Evolutionary conservation across 2,888 invertebrate species (phyloP), one percentile per base, ranked within the genome.

Genomic region (Sycophila texana): DNA sequence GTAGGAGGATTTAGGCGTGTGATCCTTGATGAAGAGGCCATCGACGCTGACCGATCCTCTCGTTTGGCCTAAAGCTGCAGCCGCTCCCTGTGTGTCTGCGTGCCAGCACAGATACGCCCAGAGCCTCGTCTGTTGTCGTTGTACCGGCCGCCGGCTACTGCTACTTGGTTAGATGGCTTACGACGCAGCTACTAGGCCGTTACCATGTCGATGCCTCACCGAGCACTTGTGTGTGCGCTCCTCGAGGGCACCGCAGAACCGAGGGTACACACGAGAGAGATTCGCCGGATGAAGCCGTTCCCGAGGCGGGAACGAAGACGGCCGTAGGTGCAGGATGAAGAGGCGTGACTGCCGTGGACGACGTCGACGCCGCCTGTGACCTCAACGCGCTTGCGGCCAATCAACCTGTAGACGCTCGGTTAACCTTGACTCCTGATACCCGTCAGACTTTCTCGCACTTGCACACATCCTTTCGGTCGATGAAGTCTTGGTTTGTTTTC

Each of bases 11-110:
- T 84, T 84, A 82, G 84, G 83, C 85, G 85, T 85, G 87, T 86
- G 88, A 87, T 87, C 85, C 86, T 86, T 87, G 86, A 88, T 89
- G 88, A 86, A 87, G 87, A 83, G 88, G 83, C 84, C 84, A 86
- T 85, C 84, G 82, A 82, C 83, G 60, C 74, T 51, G 80, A 57
- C 53, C 72, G 82, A 81, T 79, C 74, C 76, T 55, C 81, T 77
- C 61, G 57, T 73, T 39, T 61, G 22, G 18, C 65, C 16, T 5
- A 47, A 16, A 49, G 22, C 30, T 16, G 47, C 61, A 39, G 13
- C 16, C 39, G 16, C 58, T 4, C 18, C 13, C n/a, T 14, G 30
- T 61, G 39, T 66, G 55, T 39, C 16, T 4, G 49, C 18, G 26
- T 39, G 55, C 20, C 30, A 30, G 60, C 57, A 47, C 30, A 39